Evolutionary conservation across 2,888 invertebrate species (phyloP).

Genomic region (Lasius fuliginosus): DNA sequence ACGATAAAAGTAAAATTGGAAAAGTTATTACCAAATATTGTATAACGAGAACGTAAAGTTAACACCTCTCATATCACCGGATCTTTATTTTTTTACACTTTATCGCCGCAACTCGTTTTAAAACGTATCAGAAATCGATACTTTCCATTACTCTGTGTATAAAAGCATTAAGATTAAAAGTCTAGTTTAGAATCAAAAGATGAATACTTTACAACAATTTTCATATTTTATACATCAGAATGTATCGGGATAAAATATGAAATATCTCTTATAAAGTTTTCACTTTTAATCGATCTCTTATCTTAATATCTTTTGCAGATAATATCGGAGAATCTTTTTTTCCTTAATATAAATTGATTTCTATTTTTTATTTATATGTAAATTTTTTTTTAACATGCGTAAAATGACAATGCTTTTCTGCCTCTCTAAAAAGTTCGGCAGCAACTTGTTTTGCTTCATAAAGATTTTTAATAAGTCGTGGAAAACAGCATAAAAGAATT

Average conservation of each 20-base stretch:
- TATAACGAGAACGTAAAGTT: not conserved
- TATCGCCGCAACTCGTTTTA: not conserved
- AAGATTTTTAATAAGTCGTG: too few relatives aligned
- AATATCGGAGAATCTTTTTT: not conserved
- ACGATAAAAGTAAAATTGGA: not conserved
- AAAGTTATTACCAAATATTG: not conserved
- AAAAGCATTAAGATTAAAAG: not conserved
- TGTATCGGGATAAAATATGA: not conserved
- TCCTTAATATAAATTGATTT: not conserved
- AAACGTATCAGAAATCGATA: not conserved
- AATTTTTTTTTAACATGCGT: too few relatives aligned
- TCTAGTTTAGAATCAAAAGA: not conserved
- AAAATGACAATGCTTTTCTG: too few relatives aligned
- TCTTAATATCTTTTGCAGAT: not conserved
- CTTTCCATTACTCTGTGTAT: not conserved
- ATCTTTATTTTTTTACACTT: not conserved
- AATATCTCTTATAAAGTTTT: not conserved
- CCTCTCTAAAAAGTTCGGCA: too few relatives aligned
- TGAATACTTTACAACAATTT: not conserved
- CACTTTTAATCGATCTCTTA: not conserved
- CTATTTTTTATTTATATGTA: not conserved
- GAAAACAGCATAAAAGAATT: too few relatives aligned
- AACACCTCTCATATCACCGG: not conserved
- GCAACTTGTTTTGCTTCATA: too few relatives aligned
- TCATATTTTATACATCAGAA: slow-evolving; percentile 7